Evolutionary conservation across 1,140 invertebrate species (phyloP), one percentile per base, ranked within the genome.

Genomic region (Atta cephalotes): DNA sequence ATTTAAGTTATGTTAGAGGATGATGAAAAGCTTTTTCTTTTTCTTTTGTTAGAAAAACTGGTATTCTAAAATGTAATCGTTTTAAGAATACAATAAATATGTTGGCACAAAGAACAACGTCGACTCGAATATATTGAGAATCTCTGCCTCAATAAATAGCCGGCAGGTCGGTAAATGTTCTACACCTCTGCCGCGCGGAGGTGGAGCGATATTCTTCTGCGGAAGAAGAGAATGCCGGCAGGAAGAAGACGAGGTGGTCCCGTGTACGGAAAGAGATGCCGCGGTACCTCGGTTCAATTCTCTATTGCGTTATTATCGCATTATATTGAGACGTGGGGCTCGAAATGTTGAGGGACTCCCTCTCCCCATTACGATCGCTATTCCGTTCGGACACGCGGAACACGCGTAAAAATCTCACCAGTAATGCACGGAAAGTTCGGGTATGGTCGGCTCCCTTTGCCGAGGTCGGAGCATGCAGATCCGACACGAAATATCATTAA

Each of bases 401-500:
- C 91, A 89, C 81, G 78, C 56, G 78, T 81, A 77, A 87, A 84
- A 89, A 56, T 82, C 58, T 74, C 56, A 18, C 58, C 31, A 71
- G 60, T 79, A 66, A 72, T 87, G 89, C 89, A 89, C 86, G 65
- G 70, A 91, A 90, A 92, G 85, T 89, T 80, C 65, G 87, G 78
- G 86, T 79, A 58, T 58, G 85, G 88, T 85, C 91, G 92, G 91
- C 87, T 74, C 79, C 92, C 90, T 92, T 91, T 88, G 63, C 66
- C 85, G 82, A 87, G 87, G 66, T 80, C 91, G 88, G 87, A 91
- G 92, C 92, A 93, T 94, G 93, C 94, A 93, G 93, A 94, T 94
- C 93, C 91, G 89, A 92, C 92, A 92, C 89, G 93, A 93, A 94
- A 93, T 93, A 93, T 94, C 90, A 94, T 94, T 95, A 95, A 95